phyloP scores from a whole-genome alignment of 2,797 vertebrate species.

The Serranus cabrilla region DNA sequence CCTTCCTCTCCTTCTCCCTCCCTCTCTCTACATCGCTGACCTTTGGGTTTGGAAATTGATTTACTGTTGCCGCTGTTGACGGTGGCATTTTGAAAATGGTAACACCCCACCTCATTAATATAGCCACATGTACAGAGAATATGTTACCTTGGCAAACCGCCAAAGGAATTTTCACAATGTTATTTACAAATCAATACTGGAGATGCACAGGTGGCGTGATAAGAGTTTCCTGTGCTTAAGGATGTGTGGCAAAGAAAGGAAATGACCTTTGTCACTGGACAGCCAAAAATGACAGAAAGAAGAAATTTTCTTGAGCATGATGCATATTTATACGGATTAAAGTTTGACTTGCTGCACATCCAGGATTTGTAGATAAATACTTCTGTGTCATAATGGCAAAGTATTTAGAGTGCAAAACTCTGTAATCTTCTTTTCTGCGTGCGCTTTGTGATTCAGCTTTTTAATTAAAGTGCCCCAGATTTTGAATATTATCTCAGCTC shows the following conservation, averaged over 20 bases:
- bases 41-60: conserved; percentile 89
- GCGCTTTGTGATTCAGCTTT: conserved; percentile 17
- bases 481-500: conserved; percentile 43
- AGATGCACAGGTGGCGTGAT: conserved; percentile 52
- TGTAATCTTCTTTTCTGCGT: conserved; percentile 11
- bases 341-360: conserved; percentile 10
- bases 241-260: conserved; percentile 47
- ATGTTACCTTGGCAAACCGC: conserved; percentile 68
- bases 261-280: conserved; percentile 49
- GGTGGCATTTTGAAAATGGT: conserved; percentile 90
- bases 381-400: conserved; percentile 28
- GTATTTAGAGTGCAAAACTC: conserved; percentile 11
- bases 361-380: conserved; percentile 21
- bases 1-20: conserved; percentile 67
- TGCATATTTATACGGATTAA: conserved; percentile 7
- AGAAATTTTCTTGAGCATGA: conserved; percentile 26
- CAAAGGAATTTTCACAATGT: conserved; percentile 64
- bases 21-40: conserved; percentile 82
- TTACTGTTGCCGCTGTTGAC: conserved; percentile 86
- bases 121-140: conserved; percentile 79
- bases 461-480: conserved; percentile 54
- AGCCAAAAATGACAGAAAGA: conserved; percentile 19
- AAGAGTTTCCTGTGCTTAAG: conserved; percentile 56
- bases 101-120: conserved; percentile 87
- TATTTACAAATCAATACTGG: conserved; percentile 77